Base-by-base conservation (phyloP, 2,888 invertebrate species). In the Balanococcus diminutus region DNA sequence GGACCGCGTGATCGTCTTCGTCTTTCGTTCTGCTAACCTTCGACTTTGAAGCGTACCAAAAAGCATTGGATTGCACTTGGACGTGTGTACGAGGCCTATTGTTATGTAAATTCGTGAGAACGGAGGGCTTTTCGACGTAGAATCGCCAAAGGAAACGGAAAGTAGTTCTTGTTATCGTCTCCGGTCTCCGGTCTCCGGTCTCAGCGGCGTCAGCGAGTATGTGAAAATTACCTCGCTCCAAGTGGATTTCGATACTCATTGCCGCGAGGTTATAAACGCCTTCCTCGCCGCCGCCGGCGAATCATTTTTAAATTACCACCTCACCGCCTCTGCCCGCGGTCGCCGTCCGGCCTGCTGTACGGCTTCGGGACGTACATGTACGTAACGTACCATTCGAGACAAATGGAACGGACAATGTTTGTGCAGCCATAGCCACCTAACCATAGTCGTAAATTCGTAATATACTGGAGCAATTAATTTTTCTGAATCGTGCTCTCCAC, bases 31-130 rank as follows among this genome's bases (percentile, higher is more conserved):
- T 14, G 16, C 46, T 42, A 46, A 61, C 61, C 61, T 61, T 61
- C 61, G 61, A 61, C 22, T 46, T n/a, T 25, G 61, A 61, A 22
- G 9, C 25, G 46, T 46, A n/a, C 46, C 14, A 46, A 46, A 46
- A n/a, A n/a, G n/a, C n/a, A n/a, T n/a, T n/a, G n/a, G n/a, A n/a
- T n/a, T n/a, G n/a, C 5, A n/a, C n/a, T 11, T 42, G 46, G 16
- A 46, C n/a, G n/a, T 46, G 46, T n/a, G 14, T 2, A 1, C 11
- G 2, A 3, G 46, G n/a, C 1, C 61, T 9, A 61, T 61, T 61
- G 61, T 61, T 61, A 61, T 61, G 61, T 61, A 61, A 61, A 25
- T 61, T 61, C 25, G 25, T 61, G 61, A 25, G 61, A 61, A 61
- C 61, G 11, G 11, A 9, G 11, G 61, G 22, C 61, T 22, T 61